Evolutionary conservation across 2,113 vertebrate genomes (phyloP).

Genomic region (Machaerirhynchus nigripectus): DNA sequence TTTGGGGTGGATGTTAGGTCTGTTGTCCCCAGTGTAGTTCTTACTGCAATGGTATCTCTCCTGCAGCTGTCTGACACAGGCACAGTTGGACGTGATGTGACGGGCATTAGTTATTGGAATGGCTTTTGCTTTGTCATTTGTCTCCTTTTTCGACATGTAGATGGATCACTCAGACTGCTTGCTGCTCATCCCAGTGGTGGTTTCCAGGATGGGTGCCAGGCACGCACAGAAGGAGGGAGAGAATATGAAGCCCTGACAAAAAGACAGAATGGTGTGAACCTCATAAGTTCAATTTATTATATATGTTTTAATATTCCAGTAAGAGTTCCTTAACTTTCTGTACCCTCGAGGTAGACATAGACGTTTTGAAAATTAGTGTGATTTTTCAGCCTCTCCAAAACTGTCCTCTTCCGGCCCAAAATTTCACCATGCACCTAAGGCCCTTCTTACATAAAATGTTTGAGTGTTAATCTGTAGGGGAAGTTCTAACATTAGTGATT

Average conservation of each 20-base stretch:
- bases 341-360: not conserved
- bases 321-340: not conserved
- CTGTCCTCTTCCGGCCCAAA: not conserved
- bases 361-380: not conserved
- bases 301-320: not conserved
- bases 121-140: not conserved
- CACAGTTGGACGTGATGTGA: not conserved
- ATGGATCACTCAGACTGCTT: fast-evolving
- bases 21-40: not conserved
- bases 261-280: not conserved
- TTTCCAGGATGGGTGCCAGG: not conserved
- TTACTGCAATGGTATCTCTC: not conserved
- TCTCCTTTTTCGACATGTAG: not conserved
- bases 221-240: not conserved
- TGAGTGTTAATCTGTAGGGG: not conserved
- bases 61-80: not conserved
- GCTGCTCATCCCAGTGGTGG: not conserved
- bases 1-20: not conserved
- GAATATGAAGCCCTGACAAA: not conserved
- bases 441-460: not conserved
- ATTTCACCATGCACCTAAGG: not conserved
- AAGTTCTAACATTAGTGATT: too few species aligned
- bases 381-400: not conserved
- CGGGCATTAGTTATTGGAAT: not conserved
- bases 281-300: not conserved